A percentile compares a stretch with the other conserved stretches of the same genome.
Evolutionary conservation across 2,797 vertebrate genomes (phyloP).

Genomic region (Pseudotriccus pelzelni): DNA sequence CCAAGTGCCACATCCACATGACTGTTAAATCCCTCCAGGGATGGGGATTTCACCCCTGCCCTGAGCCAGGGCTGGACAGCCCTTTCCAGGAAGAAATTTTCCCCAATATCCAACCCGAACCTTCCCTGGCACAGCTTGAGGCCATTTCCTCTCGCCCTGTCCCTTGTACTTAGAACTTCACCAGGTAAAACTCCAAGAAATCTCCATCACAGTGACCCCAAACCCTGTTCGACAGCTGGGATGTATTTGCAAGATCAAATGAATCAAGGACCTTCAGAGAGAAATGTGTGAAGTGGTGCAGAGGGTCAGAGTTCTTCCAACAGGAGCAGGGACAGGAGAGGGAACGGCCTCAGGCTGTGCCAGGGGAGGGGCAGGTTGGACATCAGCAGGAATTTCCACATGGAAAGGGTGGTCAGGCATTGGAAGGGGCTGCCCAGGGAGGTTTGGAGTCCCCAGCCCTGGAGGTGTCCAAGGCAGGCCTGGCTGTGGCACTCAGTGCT

Average conservation of each 20-base stretch:
- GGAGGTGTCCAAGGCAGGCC: neutral
- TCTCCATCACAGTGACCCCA: neutral
- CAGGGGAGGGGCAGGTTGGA: neutral
- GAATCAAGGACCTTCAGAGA: no score
- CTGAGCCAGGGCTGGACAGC: neutral
- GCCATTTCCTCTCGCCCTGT: neutral
- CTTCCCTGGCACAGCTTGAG: neutral
- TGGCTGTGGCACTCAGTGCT: neutral
- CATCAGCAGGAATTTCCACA: neutral
- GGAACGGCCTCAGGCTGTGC: neutral
- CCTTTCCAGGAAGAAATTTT: neutral
- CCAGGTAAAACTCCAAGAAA: neutral
- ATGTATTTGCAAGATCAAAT: fast-evolving
- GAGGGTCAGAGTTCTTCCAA: neutral
- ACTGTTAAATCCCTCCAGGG: neutral
- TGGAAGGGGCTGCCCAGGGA: neutral
- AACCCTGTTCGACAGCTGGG: neutral
- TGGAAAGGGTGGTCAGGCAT: neutral
- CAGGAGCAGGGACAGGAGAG: neutral
- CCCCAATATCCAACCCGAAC: fast-evolving
- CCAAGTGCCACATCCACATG: neutral
- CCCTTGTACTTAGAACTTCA: neutral
- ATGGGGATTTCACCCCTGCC: neutral
- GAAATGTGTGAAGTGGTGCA: fast-evolving
- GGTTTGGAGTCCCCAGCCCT: neutral